Evolutionary conservation across 1,140 invertebrate species (phyloP), one percentile per base, ranked within the genome.

Genomic region (Camponotus floridanus): DNA sequence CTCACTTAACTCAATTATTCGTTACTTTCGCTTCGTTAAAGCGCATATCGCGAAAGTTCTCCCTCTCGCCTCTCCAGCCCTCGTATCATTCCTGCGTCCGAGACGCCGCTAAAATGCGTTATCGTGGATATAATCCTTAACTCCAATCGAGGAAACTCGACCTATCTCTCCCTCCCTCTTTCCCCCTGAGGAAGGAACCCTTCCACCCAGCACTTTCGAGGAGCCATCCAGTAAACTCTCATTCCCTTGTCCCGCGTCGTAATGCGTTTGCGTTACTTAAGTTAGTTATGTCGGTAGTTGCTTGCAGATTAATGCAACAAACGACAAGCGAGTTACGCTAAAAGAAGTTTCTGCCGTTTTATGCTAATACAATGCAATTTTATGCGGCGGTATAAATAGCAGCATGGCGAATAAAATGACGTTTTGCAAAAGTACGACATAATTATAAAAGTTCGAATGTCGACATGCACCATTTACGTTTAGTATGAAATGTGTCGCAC

Each of bases 1-100:
- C 45, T 65, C 65, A 45, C 80, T 87, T 85, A 67, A 87, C 80
- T 87, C 80, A 68, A 87, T 87, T 87, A 87, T 85, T 87, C 80
- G 80, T 87, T 87, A 87, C 80, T 84, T 76, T 76, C 79, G 67
- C 78, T 68, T 67, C 67, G 85, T 83, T 86, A 86, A 83, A 86
- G 71, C 62, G 68, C 80, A 42, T 87, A 74, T 83, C 86, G 68
- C 62, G 62, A 87, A 85, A 87, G 80, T 87, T 76, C 70, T 70
- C 62, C 26, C 45, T 18, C 39, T 68, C 76, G 31, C 21, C 39
- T 61, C 48, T 70, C 51, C 13, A 1, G 1, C 9, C 39, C 15
- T 2, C 55, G 42, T 61, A 33, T n/a, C 57, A 15, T 21, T 42
- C 1, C 45, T 48, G 33, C 80, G 39, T 59, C 45, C 73, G 26